Evolutionary conservation across 2,797 vertebrate species (phyloP).

Genomic region (Gastrophryne carolinensis): DNA sequence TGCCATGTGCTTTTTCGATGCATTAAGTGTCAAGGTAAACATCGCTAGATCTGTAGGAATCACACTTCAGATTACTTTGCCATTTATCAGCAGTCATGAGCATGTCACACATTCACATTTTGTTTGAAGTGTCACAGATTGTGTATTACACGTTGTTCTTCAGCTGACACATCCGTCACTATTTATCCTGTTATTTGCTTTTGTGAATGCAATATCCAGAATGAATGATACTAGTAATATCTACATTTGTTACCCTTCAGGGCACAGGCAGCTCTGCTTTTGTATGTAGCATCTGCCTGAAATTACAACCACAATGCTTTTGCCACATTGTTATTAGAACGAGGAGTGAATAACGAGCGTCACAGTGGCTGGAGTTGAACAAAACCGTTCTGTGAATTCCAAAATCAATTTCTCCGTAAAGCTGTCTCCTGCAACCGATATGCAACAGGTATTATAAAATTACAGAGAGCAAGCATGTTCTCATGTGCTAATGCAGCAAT

Average conservation of each 20-base stretch:
- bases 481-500: conserved; percentile 36
- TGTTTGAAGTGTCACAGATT: too few species aligned
- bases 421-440: neutral
- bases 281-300: neutral
- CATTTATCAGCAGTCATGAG: too few species aligned
- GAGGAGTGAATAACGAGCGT: conserved; percentile 17
- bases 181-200: neutral
- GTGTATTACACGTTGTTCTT: neutral
- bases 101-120: too few species aligned
- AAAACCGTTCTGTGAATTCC: neutral
- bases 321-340: neutral
- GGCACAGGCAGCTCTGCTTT: neutral
- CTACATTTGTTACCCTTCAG: neutral
- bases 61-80: too few species aligned
- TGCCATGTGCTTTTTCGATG: too few species aligned
- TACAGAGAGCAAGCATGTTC: neutral
- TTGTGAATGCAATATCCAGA: neutral
- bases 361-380: neutral
- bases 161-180: neutral
- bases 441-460: conserved; percentile 28
- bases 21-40: too few species aligned
- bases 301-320: neutral
- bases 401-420: neutral
- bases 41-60: too few species aligned
- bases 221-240: neutral